phyloP scores from a whole-genome alignment of 1,140 invertebrate genomes.

The Caerostris darwini region DNA sequence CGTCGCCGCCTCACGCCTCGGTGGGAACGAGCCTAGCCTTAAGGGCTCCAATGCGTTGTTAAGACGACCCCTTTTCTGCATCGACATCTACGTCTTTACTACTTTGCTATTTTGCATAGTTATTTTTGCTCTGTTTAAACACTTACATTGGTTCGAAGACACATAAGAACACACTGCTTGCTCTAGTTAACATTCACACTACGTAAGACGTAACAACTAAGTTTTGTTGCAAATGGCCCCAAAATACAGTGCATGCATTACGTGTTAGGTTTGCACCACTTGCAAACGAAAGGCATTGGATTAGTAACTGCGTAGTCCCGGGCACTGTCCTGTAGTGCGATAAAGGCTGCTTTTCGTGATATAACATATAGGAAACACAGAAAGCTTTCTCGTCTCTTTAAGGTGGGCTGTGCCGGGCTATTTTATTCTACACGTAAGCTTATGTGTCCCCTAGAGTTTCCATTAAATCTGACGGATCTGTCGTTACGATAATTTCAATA shows the following conservation, averaged over 20 bases:
- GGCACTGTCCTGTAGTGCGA: background rate
- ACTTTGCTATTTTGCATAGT: no score
- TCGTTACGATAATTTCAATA: no score
- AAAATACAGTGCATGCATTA: background rate
- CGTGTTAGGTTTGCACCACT: background rate
- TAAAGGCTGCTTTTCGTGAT: background rate
- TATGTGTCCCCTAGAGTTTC: background rate
- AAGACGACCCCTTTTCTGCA: no score
- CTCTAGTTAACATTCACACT: background rate
- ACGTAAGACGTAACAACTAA: background rate
- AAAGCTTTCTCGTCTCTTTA: background rate
- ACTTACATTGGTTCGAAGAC: background rate
- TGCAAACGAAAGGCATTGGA: background rate
- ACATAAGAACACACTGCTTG: background rate
- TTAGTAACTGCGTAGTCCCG: background rate
- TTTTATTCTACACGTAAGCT: background rate
- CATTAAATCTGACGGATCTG: background rate
- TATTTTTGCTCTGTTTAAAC: background rate
- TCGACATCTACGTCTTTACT: no score
- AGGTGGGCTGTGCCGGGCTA: background rate
- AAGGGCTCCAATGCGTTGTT: no score
- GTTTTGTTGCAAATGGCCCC: background rate
- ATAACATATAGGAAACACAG: background rate
- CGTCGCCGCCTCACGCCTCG: no score
- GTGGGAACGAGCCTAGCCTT: no score